Base-by-base conservation (phyloP, 2,797 vertebrate genomes). In the Adelosebastes latens region DNA sequence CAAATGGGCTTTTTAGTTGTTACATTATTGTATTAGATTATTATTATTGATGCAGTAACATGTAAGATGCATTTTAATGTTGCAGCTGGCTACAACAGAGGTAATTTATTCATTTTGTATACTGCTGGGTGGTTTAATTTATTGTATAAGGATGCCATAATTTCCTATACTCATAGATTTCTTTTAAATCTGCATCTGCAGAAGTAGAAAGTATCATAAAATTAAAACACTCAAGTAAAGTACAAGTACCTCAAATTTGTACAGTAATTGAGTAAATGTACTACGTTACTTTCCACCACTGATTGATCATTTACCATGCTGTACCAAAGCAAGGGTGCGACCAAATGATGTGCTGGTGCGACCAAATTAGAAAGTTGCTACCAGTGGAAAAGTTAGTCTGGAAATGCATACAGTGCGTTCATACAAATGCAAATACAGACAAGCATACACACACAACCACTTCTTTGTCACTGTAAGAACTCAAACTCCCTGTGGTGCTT, bases 341-440 rank as follows among this genome's bases (percentile, higher is more conserved):
- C 18, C 46, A 49, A 2, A 20, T 20, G 16, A 46, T 46, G 42
- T 49, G 42, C 39, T 42, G 39, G 39, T 42, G 42, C 42, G 18
- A 49, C 46, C 46, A 8, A 49, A 18, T 49, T 18, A 49, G 46
- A 49, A 49, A 49, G 46, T 49, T 49, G 42, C 42, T 46, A 46
- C 42, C 42, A 0, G 0, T 0, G 18, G 18, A 52, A 49, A 52
- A 52, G 8, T 9, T 52, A 52, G 18, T 52, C 46, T 52, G 4
- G 46, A 49, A 49, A 49, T 20, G 46, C 18, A 49, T 49, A 6
- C 31, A 46, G 42, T 46, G 16, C 0, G 42, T 46, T 0, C 42
- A 56, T n/a, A 60, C 36, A 68, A 65, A 32, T 77, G 9, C 24
- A 84, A 81, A 82, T 27, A 11, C 1, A 56, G 27, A 52, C 60